These are phyloP conservation scores for Sinotaia quadrata DNA, from an alignment of 2,888 invertebrate species.

Conservation along the genomic window DNA sequence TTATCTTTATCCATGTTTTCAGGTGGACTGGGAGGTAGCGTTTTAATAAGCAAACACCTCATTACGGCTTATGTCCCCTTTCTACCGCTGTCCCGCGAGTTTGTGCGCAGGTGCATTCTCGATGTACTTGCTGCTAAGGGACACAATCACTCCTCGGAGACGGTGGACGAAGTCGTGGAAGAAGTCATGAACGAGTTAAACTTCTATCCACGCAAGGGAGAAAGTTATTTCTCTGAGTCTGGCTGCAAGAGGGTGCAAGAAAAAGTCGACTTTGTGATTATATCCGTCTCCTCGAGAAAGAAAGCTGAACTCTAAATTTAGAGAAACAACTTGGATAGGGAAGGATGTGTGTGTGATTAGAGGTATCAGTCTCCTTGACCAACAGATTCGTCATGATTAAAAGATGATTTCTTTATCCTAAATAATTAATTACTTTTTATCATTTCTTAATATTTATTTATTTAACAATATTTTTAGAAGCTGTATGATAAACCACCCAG, in stretches of 20 bases:
- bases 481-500: too few relatives aligned
- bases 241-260: constrained; percentile 92
- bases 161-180: constrained; percentile 70
- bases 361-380: too few relatives aligned
- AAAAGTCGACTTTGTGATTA: constrained; percentile 75
- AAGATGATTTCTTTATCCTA: too few relatives aligned
- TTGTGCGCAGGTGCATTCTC: constrained; percentile 84
- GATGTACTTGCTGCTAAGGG: constrained; percentile 76
- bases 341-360: too few relatives aligned
- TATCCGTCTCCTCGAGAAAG: too few relatives aligned
- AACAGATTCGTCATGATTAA: too few relatives aligned
- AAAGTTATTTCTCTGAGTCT: constrained; percentile 84
- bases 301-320: too few relatives aligned
- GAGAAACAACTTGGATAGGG: too few relatives aligned
- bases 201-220: constrained; percentile 82
- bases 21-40: constrained; percentile 88
- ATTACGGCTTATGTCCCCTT: constrained; percentile 97
- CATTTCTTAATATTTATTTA: too few relatives aligned
- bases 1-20: constrained; percentile 34
- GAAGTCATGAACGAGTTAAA: constrained; percentile 80
- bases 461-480: too few relatives aligned
- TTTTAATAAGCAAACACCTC: constrained; percentile 86
- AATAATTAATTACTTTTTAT: too few relatives aligned
- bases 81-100: constrained; percentile 88
- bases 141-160: constrained; percentile 22